Evolutionary conservation across 2,113 vertebrate species (phyloP).

Genomic region (Apodemus speciosus): DNA sequence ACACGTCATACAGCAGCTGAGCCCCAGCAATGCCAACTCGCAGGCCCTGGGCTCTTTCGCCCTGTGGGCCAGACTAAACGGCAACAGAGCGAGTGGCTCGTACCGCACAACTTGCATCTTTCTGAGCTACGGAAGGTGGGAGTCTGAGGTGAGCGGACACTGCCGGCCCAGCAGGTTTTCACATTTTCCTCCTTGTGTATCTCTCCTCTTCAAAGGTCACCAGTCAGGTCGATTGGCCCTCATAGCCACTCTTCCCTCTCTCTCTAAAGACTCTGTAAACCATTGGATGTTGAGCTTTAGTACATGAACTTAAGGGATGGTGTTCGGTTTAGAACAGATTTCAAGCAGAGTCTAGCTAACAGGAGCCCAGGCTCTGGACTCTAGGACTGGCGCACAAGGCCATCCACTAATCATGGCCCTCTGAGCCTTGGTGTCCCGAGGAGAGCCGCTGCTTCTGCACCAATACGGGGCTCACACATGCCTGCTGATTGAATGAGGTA

Average conservation of each 20-base stretch:
- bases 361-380: neutral
- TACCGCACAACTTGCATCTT: neutral
- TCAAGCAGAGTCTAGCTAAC: rapidly evolving
- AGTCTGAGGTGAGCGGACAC: neutral
- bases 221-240: neutral
- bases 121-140: neutral
- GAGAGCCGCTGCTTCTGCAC: rapidly evolving
- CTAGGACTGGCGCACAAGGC: neutral
- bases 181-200: neutral
- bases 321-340: neutral
- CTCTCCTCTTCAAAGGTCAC: neutral
- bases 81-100: rapidly evolving
- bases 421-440: rapidly evolving
- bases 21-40: rapidly evolving
- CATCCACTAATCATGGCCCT: neutral
- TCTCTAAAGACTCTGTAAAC: neutral
- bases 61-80: no score
- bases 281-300: neutral
- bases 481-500: no score
- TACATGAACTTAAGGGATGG: rapidly evolving
- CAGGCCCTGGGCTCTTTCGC: neutral
- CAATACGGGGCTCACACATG: rapidly evolving
- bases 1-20: neutral
- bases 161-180: neutral
- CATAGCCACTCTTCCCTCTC: no score